Evolutionary conservation across 2,888 invertebrate species (phyloP).

Genomic region (Heteromurus nitidus): DNA sequence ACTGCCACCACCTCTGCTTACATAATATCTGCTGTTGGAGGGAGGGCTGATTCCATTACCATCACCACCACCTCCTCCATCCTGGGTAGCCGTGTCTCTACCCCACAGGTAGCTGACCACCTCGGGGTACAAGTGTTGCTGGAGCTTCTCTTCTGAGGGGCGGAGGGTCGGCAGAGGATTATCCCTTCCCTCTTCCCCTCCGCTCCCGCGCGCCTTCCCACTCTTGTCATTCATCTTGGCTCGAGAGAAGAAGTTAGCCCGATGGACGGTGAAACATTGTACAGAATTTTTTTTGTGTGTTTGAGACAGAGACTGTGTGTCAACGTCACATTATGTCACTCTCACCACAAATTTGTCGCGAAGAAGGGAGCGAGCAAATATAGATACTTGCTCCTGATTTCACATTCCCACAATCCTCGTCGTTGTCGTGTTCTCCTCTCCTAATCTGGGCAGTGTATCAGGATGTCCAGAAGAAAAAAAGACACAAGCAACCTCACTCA

Average conservation of each 20-base stretch:
- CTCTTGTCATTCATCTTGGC: constrained; percentile 49
- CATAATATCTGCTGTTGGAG: background rate
- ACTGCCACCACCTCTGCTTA: constrained; percentile 6
- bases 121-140: background rate
- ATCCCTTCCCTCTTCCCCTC: constrained; percentile 40
- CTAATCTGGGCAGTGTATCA: background rate
- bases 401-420: background rate
- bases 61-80: constrained; percentile 20
- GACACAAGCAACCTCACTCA: background rate
- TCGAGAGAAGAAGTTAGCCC: too few relatives aligned
- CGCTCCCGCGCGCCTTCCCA: constrained; percentile 39
- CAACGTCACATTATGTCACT: constrained; percentile 40
- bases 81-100: background rate
- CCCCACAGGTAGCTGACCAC: background rate
- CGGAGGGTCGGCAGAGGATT: too few relatives aligned
- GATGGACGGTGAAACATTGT: constrained; percentile 6
- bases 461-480: background rate
- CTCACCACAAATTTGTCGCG: constrained; percentile 7
- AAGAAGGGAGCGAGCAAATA: background rate
- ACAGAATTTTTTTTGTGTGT: background rate
- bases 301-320: background rate
- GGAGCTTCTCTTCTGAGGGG: background rate
- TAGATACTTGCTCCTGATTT: too few relatives aligned
- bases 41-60: background rate
- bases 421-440: constrained; percentile 5